phyloP scores from a whole-genome alignment of 2,888 invertebrate species.

The Nudaria mundana region DNA sequence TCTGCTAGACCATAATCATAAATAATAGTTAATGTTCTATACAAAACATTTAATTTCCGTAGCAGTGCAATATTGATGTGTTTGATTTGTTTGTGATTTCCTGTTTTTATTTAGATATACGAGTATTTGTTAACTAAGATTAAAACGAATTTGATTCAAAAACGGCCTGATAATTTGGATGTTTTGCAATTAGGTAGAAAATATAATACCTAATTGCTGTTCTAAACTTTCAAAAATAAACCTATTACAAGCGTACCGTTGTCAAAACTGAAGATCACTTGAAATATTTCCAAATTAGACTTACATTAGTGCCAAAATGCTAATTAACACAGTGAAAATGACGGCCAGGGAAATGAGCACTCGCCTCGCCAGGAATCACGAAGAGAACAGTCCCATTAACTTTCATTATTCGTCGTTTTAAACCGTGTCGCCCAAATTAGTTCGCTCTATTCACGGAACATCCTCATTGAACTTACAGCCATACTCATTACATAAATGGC shows the following conservation, averaged over 20 bases:
- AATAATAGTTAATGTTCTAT: constrained; percentile 58
- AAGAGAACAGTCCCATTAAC: constrained; percentile 73
- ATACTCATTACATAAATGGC: constrained; percentile 58
- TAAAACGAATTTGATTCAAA: no score
- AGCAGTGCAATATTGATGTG: constrained; percentile 30
- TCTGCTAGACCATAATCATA: constrained; percentile 35
- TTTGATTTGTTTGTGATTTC: constrained; percentile 46
- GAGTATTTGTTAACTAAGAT: no score
- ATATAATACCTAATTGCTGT: no score
- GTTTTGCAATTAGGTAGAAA: no score
- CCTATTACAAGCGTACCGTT: no score
- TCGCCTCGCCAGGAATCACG: constrained; percentile 70
- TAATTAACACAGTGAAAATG: constrained; percentile 72
- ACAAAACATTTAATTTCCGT: constrained; percentile 64
- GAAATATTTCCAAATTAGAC: constrained; percentile 58
- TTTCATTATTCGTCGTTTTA: constrained; percentile 78
- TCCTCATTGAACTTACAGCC: constrained; percentile 50
- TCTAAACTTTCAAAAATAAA: no score
- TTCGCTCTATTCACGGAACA: constrained; percentile 70
- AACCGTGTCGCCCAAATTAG: constrained; percentile 76
- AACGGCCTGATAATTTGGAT: no score
- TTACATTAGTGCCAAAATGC: constrained; percentile 75
- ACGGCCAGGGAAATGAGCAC: constrained; percentile 66
- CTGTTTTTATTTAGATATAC: no score
- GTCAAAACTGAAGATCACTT: constrained; percentile 33